phyloP scores from a whole-genome alignment of 2,113 vertebrate species.

The Cyrtonyx montezumae region DNA sequence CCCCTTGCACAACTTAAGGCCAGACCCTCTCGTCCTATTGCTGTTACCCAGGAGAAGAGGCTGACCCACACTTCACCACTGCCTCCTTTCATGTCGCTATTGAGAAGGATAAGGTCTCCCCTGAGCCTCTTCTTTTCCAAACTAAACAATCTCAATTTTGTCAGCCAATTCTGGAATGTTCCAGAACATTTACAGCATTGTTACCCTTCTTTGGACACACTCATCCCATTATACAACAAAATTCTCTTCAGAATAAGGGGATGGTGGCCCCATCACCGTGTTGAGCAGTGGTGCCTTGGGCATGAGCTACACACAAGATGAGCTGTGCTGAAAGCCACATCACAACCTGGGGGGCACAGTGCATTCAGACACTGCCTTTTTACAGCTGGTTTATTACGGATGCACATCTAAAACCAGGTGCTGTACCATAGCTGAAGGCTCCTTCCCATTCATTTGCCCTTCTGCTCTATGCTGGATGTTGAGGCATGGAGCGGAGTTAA shows the following conservation, averaged over 20 bases:
- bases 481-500: neutral
- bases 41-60: too few relatives aligned
- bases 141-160: too few relatives aligned
- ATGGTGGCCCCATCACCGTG: too few relatives aligned
- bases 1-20: too few relatives aligned
- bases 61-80: too few relatives aligned
- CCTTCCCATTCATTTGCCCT: neutral
- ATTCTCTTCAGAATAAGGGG: neutral
- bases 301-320: neutral
- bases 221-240: neutral
- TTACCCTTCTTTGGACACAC: too few relatives aligned
- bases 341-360: neutral
- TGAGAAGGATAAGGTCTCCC: too few relatives aligned
- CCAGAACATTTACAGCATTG: too few relatives aligned
- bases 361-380: neutral
- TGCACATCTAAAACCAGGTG: neutral
- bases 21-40: too few relatives aligned
- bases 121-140: too few relatives aligned
- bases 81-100: too few relatives aligned
- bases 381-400: neutral
- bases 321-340: neutral
- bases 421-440: neutral
- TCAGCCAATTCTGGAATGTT: too few relatives aligned
- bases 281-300: accelerated
- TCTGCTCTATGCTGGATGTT: accelerated